Conservation (phyloP, 1,140 invertebrate genomes). For the Drosophila sulfurigaster region DNA sequence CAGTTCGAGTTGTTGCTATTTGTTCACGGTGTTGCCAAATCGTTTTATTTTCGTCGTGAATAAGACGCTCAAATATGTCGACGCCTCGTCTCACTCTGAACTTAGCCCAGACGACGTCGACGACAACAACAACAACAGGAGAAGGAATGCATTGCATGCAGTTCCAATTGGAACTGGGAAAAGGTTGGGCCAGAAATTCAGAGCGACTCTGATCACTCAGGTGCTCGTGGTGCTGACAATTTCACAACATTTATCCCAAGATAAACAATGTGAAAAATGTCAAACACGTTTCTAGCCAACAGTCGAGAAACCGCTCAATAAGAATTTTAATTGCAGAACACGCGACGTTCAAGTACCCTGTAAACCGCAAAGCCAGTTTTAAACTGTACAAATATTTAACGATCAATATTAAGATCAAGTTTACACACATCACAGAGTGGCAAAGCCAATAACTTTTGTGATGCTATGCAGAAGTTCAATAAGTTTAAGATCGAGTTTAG, state of each 20-base stretch:
- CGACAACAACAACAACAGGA: conserved; percentile 24
- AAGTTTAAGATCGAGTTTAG: not conserved
- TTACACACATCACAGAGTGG: not conserved
- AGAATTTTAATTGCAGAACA: conserved; percentile 48
- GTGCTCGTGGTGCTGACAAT: conserved; percentile 26
- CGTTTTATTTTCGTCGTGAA: conserved; percentile 51
- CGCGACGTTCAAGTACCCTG: conserved; percentile 41
- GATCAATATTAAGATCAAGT: not conserved
- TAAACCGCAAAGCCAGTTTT: not conserved
- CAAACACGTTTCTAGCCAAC: conserved; percentile 76
- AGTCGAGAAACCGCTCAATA: conserved; percentile 48
- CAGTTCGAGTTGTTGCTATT: conserved; percentile 57
- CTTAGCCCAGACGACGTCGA: conserved; percentile 31
- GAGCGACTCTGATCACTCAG: conserved; percentile 32
- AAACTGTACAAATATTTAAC: not conserved
- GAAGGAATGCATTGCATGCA: conserved; percentile 10
- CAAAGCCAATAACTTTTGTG: not conserved
- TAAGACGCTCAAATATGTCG: conserved; percentile 64
- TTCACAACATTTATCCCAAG: conserved; percentile 55
- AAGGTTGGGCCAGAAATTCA: conserved; percentile 30
- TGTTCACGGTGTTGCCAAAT: conserved; percentile 74
- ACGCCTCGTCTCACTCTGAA: conserved; percentile 45
- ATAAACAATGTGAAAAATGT: conserved; percentile 72
- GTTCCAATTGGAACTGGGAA: conserved; percentile 25
- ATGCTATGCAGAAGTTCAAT: not conserved